Base-by-base conservation (phyloP, 35 echinoderm and acorn worm species). In the Holothuria glaberrima region DNA sequence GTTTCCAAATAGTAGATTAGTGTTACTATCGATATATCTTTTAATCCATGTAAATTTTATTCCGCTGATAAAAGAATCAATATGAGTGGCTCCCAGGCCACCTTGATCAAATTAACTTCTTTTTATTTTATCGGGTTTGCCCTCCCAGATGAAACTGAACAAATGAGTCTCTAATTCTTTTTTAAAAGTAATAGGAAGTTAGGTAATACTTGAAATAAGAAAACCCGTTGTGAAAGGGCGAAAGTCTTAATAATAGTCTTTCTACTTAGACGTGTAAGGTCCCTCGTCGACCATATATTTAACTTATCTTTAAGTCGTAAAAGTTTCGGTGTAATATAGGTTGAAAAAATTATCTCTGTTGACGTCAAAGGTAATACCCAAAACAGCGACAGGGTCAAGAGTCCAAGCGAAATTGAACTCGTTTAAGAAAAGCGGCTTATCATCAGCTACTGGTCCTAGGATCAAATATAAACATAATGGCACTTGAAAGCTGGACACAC, bases 191-290 rank as follows among this genome's bases (percentile, higher is more conserved):
- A 32, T 16, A n/a, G n/a, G n/a, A n/a, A 30, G 69, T 72, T 32
- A 27, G 69, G 69, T 27, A 72, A 32, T 27, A 72, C 69, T 72
- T 72, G 69, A 72, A 72, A 72, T 72, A 72, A 30, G 30, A 72
- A 72, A 27, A 72, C 69, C 29, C 17, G 69, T 30, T 72, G 69
- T n/a, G 69, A 5, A n/a, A n/a, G n/a, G n/a, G n/a, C n/a, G n/a
- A n/a, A n/a, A n/a, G n/a, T n/a, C n/a, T n/a, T n/a, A n/a, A n/a
- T n/a, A n/a, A n/a, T n/a, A n/a, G n/a, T n/a, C n/a, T n/a, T n/a
- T n/a, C n/a, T n/a, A n/a, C n/a, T 26, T 10, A 29, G 13, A 14
- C 16, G 29, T 16, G 29, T 19, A 14, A 19, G 69, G 19, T 72
- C 69, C 16, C 5, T n/a, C 19, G 22, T 14, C 13, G 69, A 72